phyloP scores from a whole-genome alignment of 2,888 invertebrate species.

The Trachelus iudaicus region DNA sequence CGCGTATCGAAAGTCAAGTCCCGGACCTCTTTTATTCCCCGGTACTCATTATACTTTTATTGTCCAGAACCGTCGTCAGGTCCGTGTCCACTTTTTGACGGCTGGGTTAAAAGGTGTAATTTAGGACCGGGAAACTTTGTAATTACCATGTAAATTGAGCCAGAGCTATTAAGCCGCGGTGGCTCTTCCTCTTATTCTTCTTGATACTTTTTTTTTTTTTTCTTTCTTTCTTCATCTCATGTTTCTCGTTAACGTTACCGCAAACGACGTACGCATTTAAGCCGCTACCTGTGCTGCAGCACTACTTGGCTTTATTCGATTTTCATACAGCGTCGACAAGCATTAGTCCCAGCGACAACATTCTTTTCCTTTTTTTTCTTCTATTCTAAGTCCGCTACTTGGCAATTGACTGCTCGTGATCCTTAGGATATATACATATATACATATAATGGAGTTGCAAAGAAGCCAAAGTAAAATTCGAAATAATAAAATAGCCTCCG shows the following conservation, averaged over 20 bases:
- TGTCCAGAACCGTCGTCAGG: conserved; percentile 3
- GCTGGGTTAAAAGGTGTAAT: conserved; percentile 35
- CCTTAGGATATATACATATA: background rate
- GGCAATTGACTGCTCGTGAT: background rate
- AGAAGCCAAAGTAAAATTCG: background rate
- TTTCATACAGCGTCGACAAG: background rate
- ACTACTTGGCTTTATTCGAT: background rate
- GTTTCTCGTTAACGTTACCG: background rate
- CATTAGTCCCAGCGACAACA: background rate
- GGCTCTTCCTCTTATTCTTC: background rate
- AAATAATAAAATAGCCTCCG: conserved; percentile 2
- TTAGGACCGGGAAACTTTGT: conserved; percentile 40
- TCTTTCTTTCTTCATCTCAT: background rate
- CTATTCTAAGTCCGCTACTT: background rate
- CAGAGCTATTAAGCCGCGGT: conserved; percentile 1
- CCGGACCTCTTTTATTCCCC: background rate
- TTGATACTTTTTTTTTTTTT: background rate
- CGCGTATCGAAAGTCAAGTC: background rate
- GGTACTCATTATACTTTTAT: background rate
- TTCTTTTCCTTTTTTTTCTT: background rate
- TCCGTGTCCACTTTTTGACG: conserved; percentile 9
- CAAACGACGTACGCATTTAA: background rate
- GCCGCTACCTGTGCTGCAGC: background rate
- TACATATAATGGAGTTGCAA: background rate
- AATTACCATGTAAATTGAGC: conserved; percentile 48